Evolutionary conservation across 1,140 invertebrate species (phyloP).

Genomic region (Neodiprion pinetum): DNA sequence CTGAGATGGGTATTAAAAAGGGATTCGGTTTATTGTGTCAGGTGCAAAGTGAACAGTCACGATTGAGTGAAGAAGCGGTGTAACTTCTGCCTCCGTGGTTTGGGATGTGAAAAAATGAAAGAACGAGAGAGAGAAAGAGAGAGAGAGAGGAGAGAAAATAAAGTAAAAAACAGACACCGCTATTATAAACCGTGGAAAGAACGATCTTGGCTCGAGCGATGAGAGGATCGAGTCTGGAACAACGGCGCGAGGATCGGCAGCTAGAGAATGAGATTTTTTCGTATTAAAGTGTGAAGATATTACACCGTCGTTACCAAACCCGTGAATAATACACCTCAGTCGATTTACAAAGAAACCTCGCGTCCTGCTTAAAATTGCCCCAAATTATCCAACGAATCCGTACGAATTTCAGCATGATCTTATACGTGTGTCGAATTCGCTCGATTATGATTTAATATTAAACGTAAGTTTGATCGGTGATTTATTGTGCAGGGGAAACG

Average conservation of each 20-base stretch:
- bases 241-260: neutral
- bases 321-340: no score
- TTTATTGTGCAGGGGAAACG: no score
- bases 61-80: no score
- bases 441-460: no score
- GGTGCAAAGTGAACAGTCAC: neutral
- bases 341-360: neutral
- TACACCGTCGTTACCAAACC: neutral
- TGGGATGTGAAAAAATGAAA: neutral
- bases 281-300: slow-evolving; percentile 3
- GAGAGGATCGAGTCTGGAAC: neutral
- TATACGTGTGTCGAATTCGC: no score
- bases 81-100: no score
- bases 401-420: no score
- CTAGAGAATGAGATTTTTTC: neutral
- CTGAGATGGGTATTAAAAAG: neutral
- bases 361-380: neutral
- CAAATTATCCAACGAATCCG: no score
- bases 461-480: no score
- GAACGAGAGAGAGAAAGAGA: neutral
- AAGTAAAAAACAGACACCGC: neutral
- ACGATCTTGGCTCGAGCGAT: neutral
- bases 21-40: neutral
- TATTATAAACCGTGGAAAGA: neutral
- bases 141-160: no score